Percentiles rank a stretch among this genome's conserved stretches.
phyloP scores from a whole-genome alignment of 2,888 invertebrate genomes.

The Andrena minutula region DNA sequence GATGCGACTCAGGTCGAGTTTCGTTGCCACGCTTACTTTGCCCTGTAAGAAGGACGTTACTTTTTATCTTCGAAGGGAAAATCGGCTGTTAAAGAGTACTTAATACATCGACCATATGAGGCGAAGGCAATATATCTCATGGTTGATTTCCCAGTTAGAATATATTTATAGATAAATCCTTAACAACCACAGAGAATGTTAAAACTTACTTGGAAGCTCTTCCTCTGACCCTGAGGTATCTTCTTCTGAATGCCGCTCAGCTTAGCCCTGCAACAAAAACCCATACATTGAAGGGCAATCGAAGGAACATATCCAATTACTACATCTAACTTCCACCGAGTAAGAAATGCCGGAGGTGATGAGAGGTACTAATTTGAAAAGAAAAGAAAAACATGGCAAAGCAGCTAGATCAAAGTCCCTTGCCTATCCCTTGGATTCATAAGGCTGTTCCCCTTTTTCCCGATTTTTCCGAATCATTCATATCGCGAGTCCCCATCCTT shows the following conservation, averaged over 20 bases:
- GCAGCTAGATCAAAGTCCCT: conserved; percentile 65
- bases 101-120: background rate
- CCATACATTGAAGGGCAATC: conserved; percentile 33
- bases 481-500: background rate
- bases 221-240: conserved; percentile 56
- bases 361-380: conserved; percentile 76
- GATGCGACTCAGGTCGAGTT: conserved; percentile 57
- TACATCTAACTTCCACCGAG: conserved; percentile 50
- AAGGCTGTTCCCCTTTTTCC: background rate
- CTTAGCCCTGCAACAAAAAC: conserved; percentile 73
- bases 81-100: background rate
- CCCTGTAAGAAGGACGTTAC: conserved; percentile 67
- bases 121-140: background rate
- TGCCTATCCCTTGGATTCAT: background rate
- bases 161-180: too few species aligned
- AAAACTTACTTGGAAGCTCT: conserved; percentile 72
- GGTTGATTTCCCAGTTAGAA: background rate
- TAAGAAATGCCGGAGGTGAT: conserved; percentile 78
- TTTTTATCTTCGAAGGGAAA: background rate
- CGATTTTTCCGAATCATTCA: background rate
- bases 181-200: background rate
- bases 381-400: conserved; percentile 45
- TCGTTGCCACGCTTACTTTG: conserved; percentile 69
- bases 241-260: conserved; percentile 65
- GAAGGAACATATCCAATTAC: conserved; percentile 1